Evolutionary conservation across 2,888 invertebrate species (phyloP).

Genomic region (Mesorhabditis belari): DNA sequence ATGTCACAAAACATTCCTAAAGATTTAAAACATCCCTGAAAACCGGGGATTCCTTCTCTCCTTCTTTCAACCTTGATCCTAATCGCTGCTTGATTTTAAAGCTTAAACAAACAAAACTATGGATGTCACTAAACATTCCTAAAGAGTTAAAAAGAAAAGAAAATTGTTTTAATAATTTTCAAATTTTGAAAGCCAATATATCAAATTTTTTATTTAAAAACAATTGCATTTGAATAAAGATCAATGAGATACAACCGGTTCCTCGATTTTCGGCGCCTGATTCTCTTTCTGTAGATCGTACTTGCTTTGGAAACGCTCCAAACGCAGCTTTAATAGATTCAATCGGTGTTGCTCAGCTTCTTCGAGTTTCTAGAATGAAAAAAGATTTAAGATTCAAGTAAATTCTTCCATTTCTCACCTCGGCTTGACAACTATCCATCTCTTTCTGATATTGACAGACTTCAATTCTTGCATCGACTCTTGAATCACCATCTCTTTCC

Average conservation of each 20-base stretch:
- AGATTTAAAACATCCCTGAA: no score
- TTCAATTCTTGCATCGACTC: constrained; percentile 31
- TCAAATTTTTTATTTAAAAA: no score
- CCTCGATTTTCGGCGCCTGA: not conserved
- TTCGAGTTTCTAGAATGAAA: constrained; percentile 26
- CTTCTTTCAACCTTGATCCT: no score
- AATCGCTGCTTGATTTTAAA: no score
- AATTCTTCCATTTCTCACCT: constrained; percentile 9
- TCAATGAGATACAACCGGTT: not conserved
- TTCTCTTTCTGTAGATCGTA: not conserved
- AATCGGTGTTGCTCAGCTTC: constrained; percentile 23
- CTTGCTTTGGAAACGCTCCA: constrained; percentile 10
- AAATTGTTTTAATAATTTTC: no score
- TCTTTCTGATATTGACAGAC: constrained; percentile 36
- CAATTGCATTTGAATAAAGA: no score
- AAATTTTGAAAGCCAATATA: no score
- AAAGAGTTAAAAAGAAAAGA: no score
- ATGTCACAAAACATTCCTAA: no score
- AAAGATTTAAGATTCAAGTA: not conserved
- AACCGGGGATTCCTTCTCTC: no score
- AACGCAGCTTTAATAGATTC: constrained; percentile 22
- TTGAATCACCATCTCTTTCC: constrained; percentile 28
- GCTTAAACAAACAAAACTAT: no score
- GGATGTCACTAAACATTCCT: no score
- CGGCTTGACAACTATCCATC: constrained; percentile 28